These are phyloP conservation scores for Amphiprion clarkii DNA, from an alignment of 2,797 vertebrate genomes.

Conservation along the genomic window DNA sequence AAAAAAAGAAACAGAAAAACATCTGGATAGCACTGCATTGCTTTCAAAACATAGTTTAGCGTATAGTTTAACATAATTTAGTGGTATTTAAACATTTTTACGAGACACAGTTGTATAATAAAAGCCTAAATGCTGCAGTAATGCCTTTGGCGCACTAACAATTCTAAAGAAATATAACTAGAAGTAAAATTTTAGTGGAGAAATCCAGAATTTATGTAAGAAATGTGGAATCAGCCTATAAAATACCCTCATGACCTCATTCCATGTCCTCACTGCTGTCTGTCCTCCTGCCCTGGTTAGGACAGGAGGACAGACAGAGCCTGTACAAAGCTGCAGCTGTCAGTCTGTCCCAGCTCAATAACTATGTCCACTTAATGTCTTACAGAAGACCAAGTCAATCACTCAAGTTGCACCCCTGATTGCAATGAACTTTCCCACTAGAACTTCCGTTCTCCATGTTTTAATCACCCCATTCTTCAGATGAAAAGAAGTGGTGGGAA, in stretches of 20 bases:
- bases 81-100: neutral
- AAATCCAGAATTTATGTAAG: too few relatives aligned
- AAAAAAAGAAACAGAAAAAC: too few relatives aligned
- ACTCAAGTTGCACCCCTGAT: conserved; percentile 67
- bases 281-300: neutral
- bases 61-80: neutral
- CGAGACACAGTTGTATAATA: neutral
- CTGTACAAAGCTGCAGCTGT: conserved; percentile 19
- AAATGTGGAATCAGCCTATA: neutral
- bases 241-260: too few relatives aligned
- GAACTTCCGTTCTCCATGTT: conserved; percentile 72
- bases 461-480: conserved; percentile 77
- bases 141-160: neutral
- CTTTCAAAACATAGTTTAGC: neutral
- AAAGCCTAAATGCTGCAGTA: neutral
- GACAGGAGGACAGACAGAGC: neutral
- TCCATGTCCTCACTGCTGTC: neutral
- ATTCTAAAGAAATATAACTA: too few relatives aligned
- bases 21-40: too few relatives aligned
- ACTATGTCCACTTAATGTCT: conserved; percentile 59
- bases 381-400: conserved; percentile 60
- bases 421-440: conserved; percentile 65
- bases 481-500: conserved; percentile 62
- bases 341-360: conserved; percentile 33
- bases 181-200: too few relatives aligned